Percentiles rank a stretch among this genome's conserved stretches.
phyloP scores from a whole-genome alignment of 2,113 vertebrate genomes.

The Otocyon megalotis region DNA sequence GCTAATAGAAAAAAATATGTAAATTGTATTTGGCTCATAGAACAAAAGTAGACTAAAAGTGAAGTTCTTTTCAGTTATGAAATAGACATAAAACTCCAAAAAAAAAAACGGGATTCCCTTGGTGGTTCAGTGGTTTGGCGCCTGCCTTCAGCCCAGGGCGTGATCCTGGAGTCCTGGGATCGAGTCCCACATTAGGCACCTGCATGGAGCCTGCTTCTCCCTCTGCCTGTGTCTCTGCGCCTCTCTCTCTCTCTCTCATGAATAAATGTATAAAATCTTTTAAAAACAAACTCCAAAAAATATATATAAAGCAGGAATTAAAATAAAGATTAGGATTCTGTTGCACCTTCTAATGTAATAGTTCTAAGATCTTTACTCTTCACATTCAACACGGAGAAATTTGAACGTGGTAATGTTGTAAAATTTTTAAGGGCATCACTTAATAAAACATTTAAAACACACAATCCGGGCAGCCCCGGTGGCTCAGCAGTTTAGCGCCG shows the following conservation, averaged over 20 bases:
- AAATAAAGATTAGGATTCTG: background rate
- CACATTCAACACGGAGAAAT: background rate
- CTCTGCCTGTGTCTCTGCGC: too few species aligned
- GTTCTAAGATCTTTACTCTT: slow-evolving; percentile 6
- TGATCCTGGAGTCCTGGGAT: too few species aligned
- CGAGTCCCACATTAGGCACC: too few species aligned
- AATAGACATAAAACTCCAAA: background rate
- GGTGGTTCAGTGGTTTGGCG: too few species aligned
- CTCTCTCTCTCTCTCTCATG: too few species aligned
- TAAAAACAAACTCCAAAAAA: background rate
- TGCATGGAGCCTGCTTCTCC: too few species aligned
- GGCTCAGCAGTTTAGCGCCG: too few species aligned
- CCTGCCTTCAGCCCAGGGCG: too few species aligned
- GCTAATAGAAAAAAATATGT: background rate
- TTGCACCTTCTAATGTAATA: background rate
- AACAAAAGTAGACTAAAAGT: background rate
- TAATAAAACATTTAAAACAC: slow-evolving; percentile 43
- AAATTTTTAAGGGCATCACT: background rate
- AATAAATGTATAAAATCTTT: background rate
- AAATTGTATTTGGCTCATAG: background rate
- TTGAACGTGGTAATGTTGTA: background rate
- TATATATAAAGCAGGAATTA: slow-evolving; percentile 7
- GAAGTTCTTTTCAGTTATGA: slow-evolving; percentile 42
- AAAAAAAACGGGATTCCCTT: background rate
- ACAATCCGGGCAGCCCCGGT: background rate